Percentiles rank a stretch among this genome's conserved stretches.
Evolutionary conservation across 1,140 invertebrate genomes (phyloP).

Genomic region (Drosophila leontia): DNA sequence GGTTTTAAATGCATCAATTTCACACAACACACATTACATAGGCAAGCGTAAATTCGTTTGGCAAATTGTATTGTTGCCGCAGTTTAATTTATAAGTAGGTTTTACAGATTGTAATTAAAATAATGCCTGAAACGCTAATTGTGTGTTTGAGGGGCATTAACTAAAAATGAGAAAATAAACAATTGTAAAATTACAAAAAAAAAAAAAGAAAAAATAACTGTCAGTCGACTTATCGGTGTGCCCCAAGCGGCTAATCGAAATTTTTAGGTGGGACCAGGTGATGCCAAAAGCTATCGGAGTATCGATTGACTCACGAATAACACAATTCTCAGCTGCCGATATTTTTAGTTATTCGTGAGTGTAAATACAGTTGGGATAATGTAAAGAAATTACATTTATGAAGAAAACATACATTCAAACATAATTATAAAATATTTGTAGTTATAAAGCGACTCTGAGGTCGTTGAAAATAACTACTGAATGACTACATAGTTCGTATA

Average conservation of each 20-base stretch:
- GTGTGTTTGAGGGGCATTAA: constrained; percentile 62
- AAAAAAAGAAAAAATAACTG: background rate
- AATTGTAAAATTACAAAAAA: constrained; percentile 63
- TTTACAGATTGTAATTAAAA: constrained; percentile 79
- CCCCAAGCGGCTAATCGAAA: background rate
- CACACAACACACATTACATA: constrained; percentile 30
- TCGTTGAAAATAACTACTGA: too few relatives aligned
- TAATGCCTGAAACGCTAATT: constrained; percentile 59
- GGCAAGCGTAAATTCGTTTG: constrained; percentile 50
- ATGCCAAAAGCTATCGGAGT: too few relatives aligned
- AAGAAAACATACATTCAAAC: too few relatives aligned
- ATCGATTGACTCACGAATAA: too few relatives aligned
- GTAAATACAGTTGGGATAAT: too few relatives aligned
- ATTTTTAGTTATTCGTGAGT: too few relatives aligned
- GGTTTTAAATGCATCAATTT: constrained; percentile 46
- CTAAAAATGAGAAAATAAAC: constrained; percentile 68
- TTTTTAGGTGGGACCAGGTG: constrained; percentile 1
- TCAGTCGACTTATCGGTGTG: background rate
- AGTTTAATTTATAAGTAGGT: constrained; percentile 82
- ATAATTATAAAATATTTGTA: too few relatives aligned
- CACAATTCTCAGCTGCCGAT: too few relatives aligned
- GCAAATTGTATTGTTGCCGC: constrained; percentile 61
- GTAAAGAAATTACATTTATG: too few relatives aligned
- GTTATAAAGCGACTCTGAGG: too few relatives aligned
- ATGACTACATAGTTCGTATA: too few relatives aligned